Percentiles rank a stretch among this genome's conserved stretches.
Conservation (phyloP, 2,888 invertebrate genomes). For the Nemotelus pantherinus region DNA sequence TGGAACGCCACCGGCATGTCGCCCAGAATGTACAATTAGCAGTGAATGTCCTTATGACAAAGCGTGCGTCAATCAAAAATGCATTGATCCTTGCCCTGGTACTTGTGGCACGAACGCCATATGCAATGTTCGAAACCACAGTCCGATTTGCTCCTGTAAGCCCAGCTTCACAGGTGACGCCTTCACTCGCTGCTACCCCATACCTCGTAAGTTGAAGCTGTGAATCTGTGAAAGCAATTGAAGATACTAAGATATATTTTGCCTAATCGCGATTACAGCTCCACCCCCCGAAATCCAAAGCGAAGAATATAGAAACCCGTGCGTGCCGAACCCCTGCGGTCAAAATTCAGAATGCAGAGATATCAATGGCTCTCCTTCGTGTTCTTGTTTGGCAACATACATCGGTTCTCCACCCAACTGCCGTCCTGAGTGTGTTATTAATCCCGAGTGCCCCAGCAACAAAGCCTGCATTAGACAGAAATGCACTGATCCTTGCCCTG, state of each 20-base stretch:
- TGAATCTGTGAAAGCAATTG: background rate
- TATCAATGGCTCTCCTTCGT: slow-evolving; percentile 70
- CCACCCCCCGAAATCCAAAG: slow-evolving; percentile 54
- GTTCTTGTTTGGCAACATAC: slow-evolving; percentile 72
- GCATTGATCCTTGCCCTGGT: slow-evolving; percentile 79
- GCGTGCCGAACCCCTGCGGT: slow-evolving; percentile 74
- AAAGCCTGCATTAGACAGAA: slow-evolving; percentile 80
- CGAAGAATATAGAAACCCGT: slow-evolving; percentile 65
- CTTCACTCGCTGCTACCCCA: slow-evolving; percentile 73
- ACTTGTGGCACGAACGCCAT: slow-evolving; percentile 77
- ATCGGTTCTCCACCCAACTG: slow-evolving; percentile 78
- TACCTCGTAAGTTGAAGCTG: slow-evolving; percentile 63
- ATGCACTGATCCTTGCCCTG: slow-evolving; percentile 84
- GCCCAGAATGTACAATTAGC: slow-evolving; percentile 76
- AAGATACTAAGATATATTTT: background rate
- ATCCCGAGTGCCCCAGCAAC: slow-evolving; percentile 79
- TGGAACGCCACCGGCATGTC: slow-evolving; percentile 76
- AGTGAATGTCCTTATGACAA: slow-evolving; percentile 73
- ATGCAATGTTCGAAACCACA: slow-evolving; percentile 80
- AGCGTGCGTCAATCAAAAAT: slow-evolving; percentile 78
- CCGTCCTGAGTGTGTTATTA: slow-evolving; percentile 76
- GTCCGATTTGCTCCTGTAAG: slow-evolving; percentile 80
- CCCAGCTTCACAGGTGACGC: slow-evolving; percentile 78
- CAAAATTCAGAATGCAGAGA: slow-evolving; percentile 74
- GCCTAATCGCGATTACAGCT: slow-evolving; percentile 50